Conservation (phyloP, 92 coral and sea anemone genomes). For the Ricordea florida region DNA sequence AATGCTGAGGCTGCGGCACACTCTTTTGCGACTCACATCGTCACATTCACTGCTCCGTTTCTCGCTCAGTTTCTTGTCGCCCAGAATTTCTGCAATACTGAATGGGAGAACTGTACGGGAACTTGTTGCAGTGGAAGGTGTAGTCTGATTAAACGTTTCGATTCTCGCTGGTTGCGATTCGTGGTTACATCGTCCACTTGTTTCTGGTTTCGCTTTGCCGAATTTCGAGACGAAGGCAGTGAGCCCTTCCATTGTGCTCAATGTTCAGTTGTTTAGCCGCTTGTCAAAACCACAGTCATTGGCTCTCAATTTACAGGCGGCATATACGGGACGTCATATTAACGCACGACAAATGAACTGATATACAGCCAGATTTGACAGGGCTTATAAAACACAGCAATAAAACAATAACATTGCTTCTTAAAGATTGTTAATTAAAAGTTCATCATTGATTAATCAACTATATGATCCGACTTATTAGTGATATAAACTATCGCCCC, state of each 20-base stretch:
- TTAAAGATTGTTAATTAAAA: slow-evolving; percentile 73
- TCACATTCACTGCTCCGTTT: not conserved
- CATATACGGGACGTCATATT: not conserved
- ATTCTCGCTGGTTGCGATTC: not conserved
- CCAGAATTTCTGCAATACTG: slow-evolving; percentile 80
- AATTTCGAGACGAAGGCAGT: slow-evolving; percentile 91
- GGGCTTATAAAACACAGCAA: slow-evolving; percentile 45
- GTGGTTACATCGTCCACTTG: not conserved
- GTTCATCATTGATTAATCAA: slow-evolving; percentile 82
- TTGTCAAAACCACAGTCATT: too few relatives aligned
- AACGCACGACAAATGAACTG: not conserved
- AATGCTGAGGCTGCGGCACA: not conserved
- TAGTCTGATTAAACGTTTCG: not conserved
- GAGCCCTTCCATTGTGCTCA: slow-evolving; percentile 75
- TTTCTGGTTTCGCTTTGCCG: slow-evolving; percentile 41
- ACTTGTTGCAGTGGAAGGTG: not conserved
- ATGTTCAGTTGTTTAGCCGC: not conserved
- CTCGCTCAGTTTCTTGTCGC: slow-evolving; percentile 34
- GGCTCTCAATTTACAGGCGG: not conserved
- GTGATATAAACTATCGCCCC: slow-evolving; percentile 82
- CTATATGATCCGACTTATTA: slow-evolving; percentile 73
- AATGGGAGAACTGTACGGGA: slow-evolving; percentile 59
- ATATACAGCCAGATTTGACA: slow-evolving; percentile 13
- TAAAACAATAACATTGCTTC: slow-evolving; percentile 33
- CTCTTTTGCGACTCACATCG: not conserved